Evolutionary conservation across 2,888 invertebrate genomes (phyloP).

Genomic region (Acronicta psi): DNA sequence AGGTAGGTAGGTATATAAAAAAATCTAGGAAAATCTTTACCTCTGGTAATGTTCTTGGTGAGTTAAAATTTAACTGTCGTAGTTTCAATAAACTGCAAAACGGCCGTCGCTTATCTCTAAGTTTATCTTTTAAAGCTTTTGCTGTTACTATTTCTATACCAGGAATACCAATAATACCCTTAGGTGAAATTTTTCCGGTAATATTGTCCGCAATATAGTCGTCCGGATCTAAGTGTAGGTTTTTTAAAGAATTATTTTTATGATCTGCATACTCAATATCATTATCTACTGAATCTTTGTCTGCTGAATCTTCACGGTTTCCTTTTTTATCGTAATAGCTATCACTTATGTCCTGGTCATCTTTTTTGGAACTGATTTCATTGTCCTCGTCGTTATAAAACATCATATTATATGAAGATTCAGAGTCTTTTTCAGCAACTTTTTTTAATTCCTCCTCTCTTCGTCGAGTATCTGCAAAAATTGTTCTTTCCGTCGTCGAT

Average conservation of each 20-base stretch:
- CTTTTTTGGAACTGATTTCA: conserved; percentile 50
- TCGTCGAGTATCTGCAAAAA: conserved; percentile 30
- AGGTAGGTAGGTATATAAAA: no score
- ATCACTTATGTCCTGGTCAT: conserved; percentile 51
- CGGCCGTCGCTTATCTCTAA: conserved; percentile 50
- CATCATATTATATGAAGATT: conserved; percentile 68
- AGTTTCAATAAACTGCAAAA: conserved; percentile 74
- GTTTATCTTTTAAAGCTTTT: conserved; percentile 23
- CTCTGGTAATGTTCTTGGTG: conserved; percentile 78
- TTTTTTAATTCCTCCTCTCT: conserved; percentile 49
- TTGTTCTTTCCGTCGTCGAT: conserved; percentile 16
- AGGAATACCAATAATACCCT: conserved; percentile 17
- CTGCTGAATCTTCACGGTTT: conserved; percentile 15
- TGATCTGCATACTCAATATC: conserved; percentile 28
- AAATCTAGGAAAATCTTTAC: conserved; percentile 53
- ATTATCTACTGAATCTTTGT: conserved; percentile 20
- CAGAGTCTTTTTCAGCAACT: conserved; percentile 60
- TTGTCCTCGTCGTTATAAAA: conserved; percentile 72
- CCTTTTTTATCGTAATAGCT: conserved; percentile 58
- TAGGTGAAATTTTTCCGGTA: conserved; percentile 3
- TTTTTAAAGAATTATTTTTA: conserved; percentile 26
- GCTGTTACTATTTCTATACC: conserved; percentile 13
- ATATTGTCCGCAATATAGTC: conserved; percentile 10
- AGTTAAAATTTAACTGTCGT: conserved; percentile 72
- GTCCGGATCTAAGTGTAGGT: conserved; percentile 15